phyloP scores from a whole-genome alignment of 2,113 vertebrate species.

The Bos javanicus region DNA sequence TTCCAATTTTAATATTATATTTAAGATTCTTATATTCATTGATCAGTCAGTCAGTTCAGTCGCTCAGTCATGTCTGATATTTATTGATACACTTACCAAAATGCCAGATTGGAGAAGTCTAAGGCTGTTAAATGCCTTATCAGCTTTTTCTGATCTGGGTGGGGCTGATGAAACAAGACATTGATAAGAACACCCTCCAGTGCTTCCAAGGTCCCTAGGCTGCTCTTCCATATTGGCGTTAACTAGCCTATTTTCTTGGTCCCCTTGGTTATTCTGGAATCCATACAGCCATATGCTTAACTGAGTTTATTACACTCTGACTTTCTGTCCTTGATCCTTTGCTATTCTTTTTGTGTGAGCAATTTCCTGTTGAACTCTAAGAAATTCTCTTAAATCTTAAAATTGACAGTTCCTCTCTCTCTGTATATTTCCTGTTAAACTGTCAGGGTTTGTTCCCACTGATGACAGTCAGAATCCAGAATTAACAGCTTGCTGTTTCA shows the following conservation, averaged over 20 bases:
- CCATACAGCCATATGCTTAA: neutral
- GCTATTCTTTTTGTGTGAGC: neutral
- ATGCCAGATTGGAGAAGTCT: neutral
- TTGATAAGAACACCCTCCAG: neutral
- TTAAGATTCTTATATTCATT: constrained; percentile 6
- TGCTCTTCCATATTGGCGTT: neutral
- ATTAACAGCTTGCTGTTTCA: constrained; percentile 18
- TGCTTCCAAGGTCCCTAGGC: neutral
- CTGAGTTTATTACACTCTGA: neutral
- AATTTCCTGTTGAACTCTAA: neutral
- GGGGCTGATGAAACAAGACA: neutral
- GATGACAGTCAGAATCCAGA: neutral
- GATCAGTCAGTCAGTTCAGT: neutral
- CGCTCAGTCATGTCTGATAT: rapidly evolving
- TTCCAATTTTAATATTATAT: neutral
- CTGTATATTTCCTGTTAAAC: neutral
- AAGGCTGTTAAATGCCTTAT: neutral
- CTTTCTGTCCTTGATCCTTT: neutral
- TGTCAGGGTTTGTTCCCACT: neutral
- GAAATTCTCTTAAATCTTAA: neutral
- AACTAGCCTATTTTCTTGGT: neutral
- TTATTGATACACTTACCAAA: neutral
- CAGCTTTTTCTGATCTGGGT: neutral
- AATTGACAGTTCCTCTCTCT: neutral
- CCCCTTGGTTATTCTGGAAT: neutral